Conservation (phyloP, 2,113 vertebrate genomes). For the Chaetorhynchus papuensis region DNA sequence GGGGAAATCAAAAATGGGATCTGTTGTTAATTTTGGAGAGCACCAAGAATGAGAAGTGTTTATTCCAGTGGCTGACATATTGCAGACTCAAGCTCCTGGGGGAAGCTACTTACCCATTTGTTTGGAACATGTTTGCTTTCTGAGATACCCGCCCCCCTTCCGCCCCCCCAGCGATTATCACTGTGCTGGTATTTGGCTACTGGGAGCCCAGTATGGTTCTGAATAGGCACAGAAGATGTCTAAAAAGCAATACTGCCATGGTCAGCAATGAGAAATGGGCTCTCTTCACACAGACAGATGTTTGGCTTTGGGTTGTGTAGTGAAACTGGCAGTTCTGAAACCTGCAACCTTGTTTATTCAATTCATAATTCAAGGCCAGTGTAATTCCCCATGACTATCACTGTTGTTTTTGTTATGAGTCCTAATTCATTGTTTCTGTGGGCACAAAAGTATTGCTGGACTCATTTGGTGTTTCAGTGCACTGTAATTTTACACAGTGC, state of each 20-base stretch:
- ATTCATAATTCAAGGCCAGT: neutral
- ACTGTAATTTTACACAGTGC: constrained; percentile 25
- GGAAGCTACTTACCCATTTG: neutral
- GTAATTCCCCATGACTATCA: neutral
- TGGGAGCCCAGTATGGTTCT: neutral
- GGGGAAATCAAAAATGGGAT: neutral
- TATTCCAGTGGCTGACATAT: neutral
- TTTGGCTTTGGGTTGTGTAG: neutral
- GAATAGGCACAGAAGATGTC: neutral
- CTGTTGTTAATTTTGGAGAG: neutral
- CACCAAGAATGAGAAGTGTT: neutral
- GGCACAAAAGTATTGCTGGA: neutral
- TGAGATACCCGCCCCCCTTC: too few relatives aligned
- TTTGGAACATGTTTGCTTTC: neutral
- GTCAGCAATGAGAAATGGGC: neutral
- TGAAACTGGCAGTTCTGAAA: neutral
- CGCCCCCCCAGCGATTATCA: fast-evolving
- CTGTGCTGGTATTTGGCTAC: neutral
- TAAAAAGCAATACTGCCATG: neutral
- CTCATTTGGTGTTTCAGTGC: neutral
- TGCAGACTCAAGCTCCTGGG: fast-evolving
- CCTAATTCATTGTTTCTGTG: constrained; percentile 24
- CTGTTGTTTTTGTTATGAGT: neutral
- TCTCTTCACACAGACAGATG: neutral
- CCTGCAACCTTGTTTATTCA: constrained; percentile 17